Evolutionary conservation across 2,797 vertebrate species (phyloP), one percentile per base, ranked within the genome.

Genomic region (Botia almorhae): DNA sequence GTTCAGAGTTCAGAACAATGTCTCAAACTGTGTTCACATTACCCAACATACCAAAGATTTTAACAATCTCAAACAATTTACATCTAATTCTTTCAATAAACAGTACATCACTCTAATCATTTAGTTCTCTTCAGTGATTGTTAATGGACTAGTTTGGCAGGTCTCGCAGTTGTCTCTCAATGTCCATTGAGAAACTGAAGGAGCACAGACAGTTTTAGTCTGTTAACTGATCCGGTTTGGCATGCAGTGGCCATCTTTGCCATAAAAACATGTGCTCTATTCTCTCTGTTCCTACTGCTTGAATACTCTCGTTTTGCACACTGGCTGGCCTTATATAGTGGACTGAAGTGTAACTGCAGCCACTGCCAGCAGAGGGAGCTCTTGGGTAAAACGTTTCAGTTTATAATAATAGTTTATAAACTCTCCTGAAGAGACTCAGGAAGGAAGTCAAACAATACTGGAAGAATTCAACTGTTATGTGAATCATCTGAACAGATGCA

Each of bases 281-380:
- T 78, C 72, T 78, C 73, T 61, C 74, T 51, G 73, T 73, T 33
- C 19, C 3, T 19, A 67, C 29, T 69, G 56, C 79, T 81, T 90
- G 90, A 94, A 94, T 92, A 69, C 74, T 86, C 90, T 93, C 94
- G 94, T 94, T 91, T 84, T 39, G 61, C 12, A 71, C 51, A 70
- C 70, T 81, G 53, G 51, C 71, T 36, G 61, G 61, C 74, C 78
- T 78, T 33, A 43, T 55, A 69, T 55, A 55, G 65, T 39, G 55
- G 84, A 68, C 50, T 70, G 60, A 70, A 0, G 23, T 82, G 71
- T 77, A 78, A 48, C 76, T 51, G 69, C 21, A 4, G 46, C 43
- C 72, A 29, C 4, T 0, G n/a, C 87, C 93, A 91, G 87, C 75
- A 92, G 93, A 92, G 91, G 91, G 88, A 51, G 39, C 61, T 82